Evolutionary conservation across 1,140 invertebrate species (phyloP).

Genomic region (Popillia japonica): DNA sequence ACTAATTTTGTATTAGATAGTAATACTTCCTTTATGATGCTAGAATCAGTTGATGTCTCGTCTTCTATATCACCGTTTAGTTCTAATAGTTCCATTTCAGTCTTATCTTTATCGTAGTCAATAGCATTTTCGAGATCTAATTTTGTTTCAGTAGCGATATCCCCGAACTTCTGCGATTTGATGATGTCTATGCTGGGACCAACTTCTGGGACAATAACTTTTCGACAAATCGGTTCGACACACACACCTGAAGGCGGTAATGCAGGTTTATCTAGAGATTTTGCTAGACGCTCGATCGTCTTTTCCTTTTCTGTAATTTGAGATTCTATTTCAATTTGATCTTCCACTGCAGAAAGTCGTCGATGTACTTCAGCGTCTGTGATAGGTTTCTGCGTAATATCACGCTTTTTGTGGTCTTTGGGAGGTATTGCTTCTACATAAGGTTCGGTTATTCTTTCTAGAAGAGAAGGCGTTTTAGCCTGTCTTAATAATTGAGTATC

Average conservation of each 20-base stretch:
- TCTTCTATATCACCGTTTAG: constrained; percentile 11
- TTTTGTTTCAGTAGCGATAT: background rate
- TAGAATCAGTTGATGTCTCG: constrained; percentile 6
- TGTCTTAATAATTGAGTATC: constrained; percentile 53
- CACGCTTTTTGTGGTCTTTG: background rate
- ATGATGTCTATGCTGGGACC: background rate
- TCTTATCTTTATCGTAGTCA: constrained; percentile 32
- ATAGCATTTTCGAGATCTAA: background rate
- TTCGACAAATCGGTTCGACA: constrained; percentile 39
- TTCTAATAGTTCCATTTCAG: constrained; percentile 22
- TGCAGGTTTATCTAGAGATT: constrained; percentile 6
- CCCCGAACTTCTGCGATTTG: background rate
- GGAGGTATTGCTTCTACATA: constrained; percentile 37
- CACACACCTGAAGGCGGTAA: constrained; percentile 22
- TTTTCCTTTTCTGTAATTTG: constrained; percentile 21
- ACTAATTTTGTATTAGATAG: constrained; percentile 50
- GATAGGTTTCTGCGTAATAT: background rate
- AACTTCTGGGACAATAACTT: constrained; percentile 34
- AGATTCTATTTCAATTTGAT: constrained; percentile 12
- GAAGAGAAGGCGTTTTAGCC: background rate
- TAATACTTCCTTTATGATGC: constrained; percentile 51
- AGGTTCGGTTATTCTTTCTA: constrained; percentile 7
- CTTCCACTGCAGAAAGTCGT: constrained; percentile 43
- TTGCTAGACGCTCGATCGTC: background rate
- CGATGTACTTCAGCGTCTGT: constrained; percentile 40